A percentile compares a stretch with the other conserved stretches of the same genome.
phyloP scores from a whole-genome alignment of 2,797 vertebrate species.

The Macroramphosus scolopax region DNA sequence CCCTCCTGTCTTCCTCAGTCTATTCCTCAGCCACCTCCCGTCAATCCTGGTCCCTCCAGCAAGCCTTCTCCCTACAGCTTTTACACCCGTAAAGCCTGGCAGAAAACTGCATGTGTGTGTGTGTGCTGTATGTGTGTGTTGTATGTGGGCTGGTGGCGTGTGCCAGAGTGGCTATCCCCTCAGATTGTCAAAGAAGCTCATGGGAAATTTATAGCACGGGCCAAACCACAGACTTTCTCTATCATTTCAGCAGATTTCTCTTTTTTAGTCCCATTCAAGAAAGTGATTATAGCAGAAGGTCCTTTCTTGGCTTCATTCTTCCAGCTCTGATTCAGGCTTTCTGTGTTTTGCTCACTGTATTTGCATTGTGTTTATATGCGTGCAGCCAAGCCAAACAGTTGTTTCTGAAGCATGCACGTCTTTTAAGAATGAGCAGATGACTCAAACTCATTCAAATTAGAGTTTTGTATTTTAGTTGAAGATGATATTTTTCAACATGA shows the following conservation, averaged over 20 bases:
- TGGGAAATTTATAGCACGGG: slow-evolving; percentile 70
- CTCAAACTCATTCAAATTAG: too few relatives aligned
- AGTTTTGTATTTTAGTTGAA: too few relatives aligned
- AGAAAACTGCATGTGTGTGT: slow-evolving; percentile 34
- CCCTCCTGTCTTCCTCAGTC: too few relatives aligned
- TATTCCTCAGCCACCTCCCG: slow-evolving; percentile 41
- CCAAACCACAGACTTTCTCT: slow-evolving; percentile 78
- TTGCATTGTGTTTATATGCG: slow-evolving; percentile 46
- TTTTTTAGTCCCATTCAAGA: slow-evolving; percentile 69
- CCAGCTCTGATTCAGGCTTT: slow-evolving; percentile 22
- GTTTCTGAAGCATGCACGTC: slow-evolving; percentile 27
- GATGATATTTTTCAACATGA: slow-evolving; percentile 54
- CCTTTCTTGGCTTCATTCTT: slow-evolving; percentile 52
- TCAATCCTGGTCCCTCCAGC: slow-evolving; percentile 43
- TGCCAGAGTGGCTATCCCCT: slow-evolving; percentile 77
- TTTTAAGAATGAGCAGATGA: slow-evolving; percentile 33
- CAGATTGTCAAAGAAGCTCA: slow-evolving; percentile 77
- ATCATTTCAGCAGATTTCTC: slow-evolving; percentile 78
- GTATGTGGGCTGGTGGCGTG: slow-evolving; percentile 69
- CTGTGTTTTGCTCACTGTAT: slow-evolving; percentile 41
- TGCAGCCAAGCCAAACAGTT: slow-evolving; percentile 37
- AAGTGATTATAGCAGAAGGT: slow-evolving; percentile 59
- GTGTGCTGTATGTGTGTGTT: slow-evolving; percentile 42
- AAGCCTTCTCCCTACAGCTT: slow-evolving; percentile 51
- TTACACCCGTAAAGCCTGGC: slow-evolving; percentile 49